A percentile compares a stretch with the other conserved stretches of the same genome.
Evolutionary conservation across 2,888 invertebrate species (phyloP).

Genomic region (Drosophila cracens): DNA sequence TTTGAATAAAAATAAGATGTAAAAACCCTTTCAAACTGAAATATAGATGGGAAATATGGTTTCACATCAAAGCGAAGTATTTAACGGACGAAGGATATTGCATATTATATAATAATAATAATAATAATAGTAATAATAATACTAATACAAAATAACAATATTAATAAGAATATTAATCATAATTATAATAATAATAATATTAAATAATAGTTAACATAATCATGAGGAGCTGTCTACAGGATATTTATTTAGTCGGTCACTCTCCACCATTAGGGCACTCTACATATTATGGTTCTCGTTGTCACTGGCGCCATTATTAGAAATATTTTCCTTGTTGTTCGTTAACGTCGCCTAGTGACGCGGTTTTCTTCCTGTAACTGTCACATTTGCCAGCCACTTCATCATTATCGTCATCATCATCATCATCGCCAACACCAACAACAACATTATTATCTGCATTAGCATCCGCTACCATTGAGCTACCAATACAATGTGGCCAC

Average conservation of each 20-base stretch:
- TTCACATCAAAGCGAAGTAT: not conserved
- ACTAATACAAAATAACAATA: not conserved
- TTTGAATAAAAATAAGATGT: not conserved
- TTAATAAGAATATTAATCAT: not conserved
- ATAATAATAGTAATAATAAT: not conserved
- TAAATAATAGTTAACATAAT: not conserved
- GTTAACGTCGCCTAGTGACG: constrained; percentile 57
- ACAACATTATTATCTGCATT: constrained; percentile 6
- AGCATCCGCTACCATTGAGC: constrained; percentile 9
- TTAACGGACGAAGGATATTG: not conserved
- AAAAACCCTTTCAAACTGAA: not conserved
- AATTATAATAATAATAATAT: not conserved
- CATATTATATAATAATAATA: not conserved
- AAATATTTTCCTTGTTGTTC: constrained; percentile 63
- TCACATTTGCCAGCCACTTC: constrained; percentile 71
- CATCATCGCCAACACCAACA: constrained; percentile 19
- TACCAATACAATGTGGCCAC: constrained; percentile 51
- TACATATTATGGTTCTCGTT: constrained; percentile 9
- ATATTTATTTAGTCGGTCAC: not conserved
- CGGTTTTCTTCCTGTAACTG: constrained; percentile 64
- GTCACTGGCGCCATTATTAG: constrained; percentile 68
- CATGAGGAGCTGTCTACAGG: not conserved
- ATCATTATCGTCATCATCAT: constrained; percentile 54
- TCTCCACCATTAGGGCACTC: not conserved
- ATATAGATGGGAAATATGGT: not conserved